Base-by-base conservation (phyloP, 2,888 invertebrate species). In the Euphydryas editha region DNA sequence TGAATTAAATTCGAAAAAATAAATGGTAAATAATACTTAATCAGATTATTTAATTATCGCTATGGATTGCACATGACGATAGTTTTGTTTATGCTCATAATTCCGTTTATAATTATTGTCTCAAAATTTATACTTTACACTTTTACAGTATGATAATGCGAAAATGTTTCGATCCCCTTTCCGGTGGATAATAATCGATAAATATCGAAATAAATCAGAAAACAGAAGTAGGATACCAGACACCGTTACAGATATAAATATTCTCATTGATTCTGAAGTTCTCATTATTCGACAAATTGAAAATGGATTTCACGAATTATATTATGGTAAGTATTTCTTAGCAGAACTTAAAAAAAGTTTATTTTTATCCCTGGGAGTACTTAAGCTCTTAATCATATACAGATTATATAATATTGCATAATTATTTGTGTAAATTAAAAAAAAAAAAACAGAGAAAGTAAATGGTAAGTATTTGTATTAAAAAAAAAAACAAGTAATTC, bases 221-320 rank as follows among this genome's bases (percentile, higher is more conserved):
- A 36, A 51, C 39, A 15, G 20, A 10, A 71, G 62, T 20, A 59
- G 75, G 13, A 69, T 86, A 49, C 82, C 85, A 13, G 62, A 75
- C 49, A 70, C 73, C 10, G 67, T 86, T 6, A 46, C 65, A 2
- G 70, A 79, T 47, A 72, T 86, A 10, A 76, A 85, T 42, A 74
- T 89, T 21, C 76, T 84, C 15, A 77, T 85, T 15, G 88, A 92
- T 66, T 80, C 83, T 2, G 86, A 90, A 77, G 87, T 86, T 2
- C 68, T 80, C 24, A 69, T 87, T 3, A 74, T 81, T 54, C 71
- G 75, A 17, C 61, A 68, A 15, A 61, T 73, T 15, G 68, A 63
- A 1, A 72, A 77, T 8, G 69, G 73, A 20, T 59, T 68, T 4
- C 86, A 78, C 69, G 72, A 79, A 30, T 70, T 86, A 65, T 68